phyloP scores from a whole-genome alignment of 1,140 invertebrate genomes.

The Zaprionus ornatus region DNA sequence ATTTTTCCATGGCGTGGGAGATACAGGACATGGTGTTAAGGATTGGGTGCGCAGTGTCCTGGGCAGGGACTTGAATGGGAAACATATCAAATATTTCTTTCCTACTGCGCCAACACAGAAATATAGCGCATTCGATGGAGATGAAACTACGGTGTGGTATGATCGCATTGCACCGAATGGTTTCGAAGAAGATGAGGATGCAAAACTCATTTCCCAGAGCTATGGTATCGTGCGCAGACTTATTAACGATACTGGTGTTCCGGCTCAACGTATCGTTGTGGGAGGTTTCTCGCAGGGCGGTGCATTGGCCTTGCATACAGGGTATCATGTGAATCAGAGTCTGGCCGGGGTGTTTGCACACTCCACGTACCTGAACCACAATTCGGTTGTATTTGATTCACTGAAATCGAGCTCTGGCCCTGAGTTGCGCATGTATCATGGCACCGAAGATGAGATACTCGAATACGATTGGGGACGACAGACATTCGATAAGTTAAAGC shows the following conservation, averaged over 20 bases:
- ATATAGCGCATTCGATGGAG: conserved; percentile 22
- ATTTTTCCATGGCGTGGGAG: conserved; percentile 37
- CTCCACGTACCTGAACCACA: conserved; percentile 25
- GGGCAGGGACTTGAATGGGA: conserved; percentile 7
- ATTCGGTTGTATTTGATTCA: conserved; percentile 32
- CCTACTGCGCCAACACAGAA: conserved; percentile 31
- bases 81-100: conserved; percentile 28
- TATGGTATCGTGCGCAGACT: conserved; percentile 10
- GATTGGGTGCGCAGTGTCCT: conserved; percentile 27
- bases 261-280: conserved; percentile 27
- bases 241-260: conserved; percentile 3
- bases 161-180: conserved; percentile 1
- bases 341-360: conserved; percentile 30
- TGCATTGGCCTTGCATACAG: conserved; percentile 29
- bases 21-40: conserved; percentile 13
- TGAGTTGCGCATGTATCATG: conserved; percentile 30
- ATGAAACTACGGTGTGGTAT: conserved; percentile 34
- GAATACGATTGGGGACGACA: conserved; percentile 25
- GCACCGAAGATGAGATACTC: conserved; percentile 22
- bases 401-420: background rate
- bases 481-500: conserved; percentile 11
- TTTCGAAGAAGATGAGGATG: conserved; percentile 13
- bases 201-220: background rate
- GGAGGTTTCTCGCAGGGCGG: conserved; percentile 41
- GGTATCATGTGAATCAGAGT: conserved; percentile 17